Base-by-base conservation (phyloP, 2,888 invertebrate species). In the Nasonia oneida region DNA sequence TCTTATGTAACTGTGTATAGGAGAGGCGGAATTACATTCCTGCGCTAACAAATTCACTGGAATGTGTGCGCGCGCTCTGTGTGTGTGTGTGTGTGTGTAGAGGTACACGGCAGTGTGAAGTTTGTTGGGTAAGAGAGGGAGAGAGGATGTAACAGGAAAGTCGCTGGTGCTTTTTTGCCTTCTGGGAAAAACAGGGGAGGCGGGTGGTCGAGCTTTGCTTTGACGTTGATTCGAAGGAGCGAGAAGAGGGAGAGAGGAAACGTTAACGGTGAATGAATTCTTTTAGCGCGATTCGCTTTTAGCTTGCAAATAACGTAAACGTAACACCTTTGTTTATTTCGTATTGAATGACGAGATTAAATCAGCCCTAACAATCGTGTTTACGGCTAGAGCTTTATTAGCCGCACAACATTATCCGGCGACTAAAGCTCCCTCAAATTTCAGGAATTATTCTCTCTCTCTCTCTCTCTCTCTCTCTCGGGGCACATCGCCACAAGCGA, bases 21-120 rank as follows among this genome's bases (percentile, higher is more conserved):
- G 23, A 39, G 23, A 23, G 5, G 3, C 18, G 64, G 53, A 82
- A 82, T 83, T 83, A 73, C 78, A 78, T 83, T 73, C 83, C 76
- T 57, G 29, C 47, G 71, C 73, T 71, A 78, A 78, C 78, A 78
- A 83, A 83, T 78, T 83, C 61, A 57, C 57, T n/a, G 47, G 47
- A 70, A 83, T 67, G 47, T 15, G 47, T n/a, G 15, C 42, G 29
- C 29, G 29, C 29, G 29, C 29, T 29, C 29, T 29, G 29, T 29
- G 37, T 18, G 57, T 15, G 2, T 14, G 14, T 50, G 57, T n/a
- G 57, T 6, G 10, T 42, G 0, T 10, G 1, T 29, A 29, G 29
- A 42, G 42, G 42, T 57, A 57, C 6, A 29, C 29, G 29, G 29
- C 29, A 57, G 18, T 57, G 18, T 18, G n/a, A 57, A 57, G 18